phyloP scores from a whole-genome alignment of 2,797 vertebrate genomes.

The Rhinophrynus dorsalis region DNA sequence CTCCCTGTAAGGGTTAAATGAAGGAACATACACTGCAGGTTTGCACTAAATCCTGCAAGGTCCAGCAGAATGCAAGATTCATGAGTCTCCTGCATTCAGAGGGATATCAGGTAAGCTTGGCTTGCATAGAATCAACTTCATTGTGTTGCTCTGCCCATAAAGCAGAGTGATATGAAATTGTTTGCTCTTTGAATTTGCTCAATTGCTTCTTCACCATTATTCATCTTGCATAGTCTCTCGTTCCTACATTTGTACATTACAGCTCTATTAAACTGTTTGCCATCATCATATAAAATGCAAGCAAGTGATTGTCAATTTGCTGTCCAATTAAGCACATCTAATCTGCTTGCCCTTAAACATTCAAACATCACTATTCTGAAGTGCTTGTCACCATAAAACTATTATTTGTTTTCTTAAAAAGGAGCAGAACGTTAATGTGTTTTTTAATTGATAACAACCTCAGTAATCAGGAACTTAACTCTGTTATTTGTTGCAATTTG shows the following conservation, averaged over 20 bases:
- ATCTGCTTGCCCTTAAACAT: conserved; percentile 69
- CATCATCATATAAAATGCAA: conserved; percentile 54
- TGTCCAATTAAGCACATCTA: conserved; percentile 79
- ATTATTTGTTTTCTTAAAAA: conserved; percentile 73
- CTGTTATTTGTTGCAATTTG: conserved; percentile 58
- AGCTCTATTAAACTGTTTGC: conserved; percentile 67
- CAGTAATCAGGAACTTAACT: conserved; percentile 59
- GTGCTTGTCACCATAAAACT: conserved; percentile 71
- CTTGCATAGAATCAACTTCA: too few species aligned
- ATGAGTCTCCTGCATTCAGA: too few species aligned
- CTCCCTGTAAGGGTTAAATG: too few species aligned
- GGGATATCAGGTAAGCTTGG: too few species aligned
- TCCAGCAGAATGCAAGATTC: too few species aligned
- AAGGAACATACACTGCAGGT: too few species aligned
- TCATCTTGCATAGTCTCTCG: conserved; percentile 51
- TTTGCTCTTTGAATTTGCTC: conserved; percentile 59
- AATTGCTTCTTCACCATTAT: conserved; percentile 64
- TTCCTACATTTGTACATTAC: conserved; percentile 59
- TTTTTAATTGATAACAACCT: conserved; percentile 72
- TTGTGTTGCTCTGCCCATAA: conserved; percentile 11
- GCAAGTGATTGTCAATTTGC: conserved; percentile 70
- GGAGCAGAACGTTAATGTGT: conserved; percentile 65
- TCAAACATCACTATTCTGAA: conserved; percentile 71
- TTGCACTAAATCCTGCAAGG: too few species aligned
- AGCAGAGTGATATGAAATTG: conserved; percentile 30